Evolutionary conservation across 2,888 invertebrate genomes (phyloP).

Genomic region (Apotomis betuletana): DNA sequence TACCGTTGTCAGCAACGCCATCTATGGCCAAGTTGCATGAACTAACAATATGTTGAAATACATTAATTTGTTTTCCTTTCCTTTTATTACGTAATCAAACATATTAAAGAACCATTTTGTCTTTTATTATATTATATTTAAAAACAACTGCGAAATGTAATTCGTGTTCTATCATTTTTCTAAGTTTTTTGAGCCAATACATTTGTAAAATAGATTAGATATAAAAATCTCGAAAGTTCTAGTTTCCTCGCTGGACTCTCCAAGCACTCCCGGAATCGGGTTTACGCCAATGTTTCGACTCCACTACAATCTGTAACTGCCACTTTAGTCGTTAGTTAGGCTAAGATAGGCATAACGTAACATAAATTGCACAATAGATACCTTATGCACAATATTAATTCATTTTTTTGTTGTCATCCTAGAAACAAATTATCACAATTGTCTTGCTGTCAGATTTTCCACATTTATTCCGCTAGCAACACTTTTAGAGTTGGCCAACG

Average conservation of each 20-base stretch:
- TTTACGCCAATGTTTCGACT: conserved; percentile 32
- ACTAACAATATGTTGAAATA: neutral
- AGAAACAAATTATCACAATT: conserved; percentile 31
- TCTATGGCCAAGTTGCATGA: neutral
- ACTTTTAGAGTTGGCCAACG: neutral
- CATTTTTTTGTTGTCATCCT: conserved; percentile 32
- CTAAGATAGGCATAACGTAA: conserved; percentile 34
- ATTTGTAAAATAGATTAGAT: too few relatives aligned
- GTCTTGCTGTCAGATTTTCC: neutral
- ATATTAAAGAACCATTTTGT: too few relatives aligned
- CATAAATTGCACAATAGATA: conserved; percentile 45
- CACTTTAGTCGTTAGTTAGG: conserved; percentile 46
- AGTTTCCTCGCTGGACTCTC: conserved; percentile 11
- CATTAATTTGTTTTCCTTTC: too few relatives aligned
- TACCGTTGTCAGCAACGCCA: neutral
- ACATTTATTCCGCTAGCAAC: neutral
- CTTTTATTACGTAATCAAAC: too few relatives aligned
- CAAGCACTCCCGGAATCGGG: conserved; percentile 24
- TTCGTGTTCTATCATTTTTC: too few relatives aligned
- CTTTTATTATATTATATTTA: too few relatives aligned
- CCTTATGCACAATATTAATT: conserved; percentile 45
- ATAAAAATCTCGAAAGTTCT: neutral
- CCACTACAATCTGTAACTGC: conserved; percentile 48
- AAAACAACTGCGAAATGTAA: too few relatives aligned
- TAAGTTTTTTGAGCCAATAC: too few relatives aligned